These are phyloP conservation scores for Whitmania pigra DNA, from an alignment of 1,140 invertebrate genomes.

Conservation along the genomic window DNA sequence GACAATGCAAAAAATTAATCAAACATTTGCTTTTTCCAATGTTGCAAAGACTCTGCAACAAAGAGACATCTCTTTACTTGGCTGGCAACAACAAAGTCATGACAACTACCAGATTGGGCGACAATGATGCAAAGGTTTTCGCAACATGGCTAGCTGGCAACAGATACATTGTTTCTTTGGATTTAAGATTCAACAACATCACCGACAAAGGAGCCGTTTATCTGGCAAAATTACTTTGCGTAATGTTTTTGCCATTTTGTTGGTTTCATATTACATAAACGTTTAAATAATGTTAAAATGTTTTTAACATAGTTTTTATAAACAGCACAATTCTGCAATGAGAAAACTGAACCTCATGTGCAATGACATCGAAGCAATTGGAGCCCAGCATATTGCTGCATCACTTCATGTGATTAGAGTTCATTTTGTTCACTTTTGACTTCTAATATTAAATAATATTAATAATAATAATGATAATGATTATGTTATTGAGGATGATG, in stretches of 20 bases:
- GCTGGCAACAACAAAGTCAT: constrained; percentile 40
- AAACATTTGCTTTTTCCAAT: background rate
- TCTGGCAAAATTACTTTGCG: constrained; percentile 34
- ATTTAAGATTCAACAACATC: constrained; percentile 40
- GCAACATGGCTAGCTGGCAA: constrained; percentile 35
- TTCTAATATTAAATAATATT: background rate
- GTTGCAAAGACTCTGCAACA: background rate
- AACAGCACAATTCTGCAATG: constrained; percentile 30
- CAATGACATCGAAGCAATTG: constrained; percentile 38
- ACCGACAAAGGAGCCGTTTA: constrained; percentile 35
- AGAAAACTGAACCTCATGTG: constrained; percentile 39
- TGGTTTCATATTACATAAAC: background rate
- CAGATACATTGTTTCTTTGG: constrained; percentile 34
- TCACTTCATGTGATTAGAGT: constrained; percentile 27
- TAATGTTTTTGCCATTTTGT: constrained; percentile 20
- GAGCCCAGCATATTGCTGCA: constrained; percentile 35
- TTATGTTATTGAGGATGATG: too few species aligned
- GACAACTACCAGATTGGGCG: constrained; percentile 29
- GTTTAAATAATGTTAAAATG: constrained; percentile 3
- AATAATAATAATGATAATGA: too few species aligned
- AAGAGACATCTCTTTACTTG: constrained; percentile 31
- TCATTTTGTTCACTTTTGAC: background rate
- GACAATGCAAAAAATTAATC: background rate
- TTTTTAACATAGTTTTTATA: background rate
- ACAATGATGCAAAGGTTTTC: constrained; percentile 33